A percentile compares a stretch with the other conserved stretches of the same genome.
phyloP scores from a whole-genome alignment of 1,140 invertebrate genomes.

The Drosophila dunni region DNA sequence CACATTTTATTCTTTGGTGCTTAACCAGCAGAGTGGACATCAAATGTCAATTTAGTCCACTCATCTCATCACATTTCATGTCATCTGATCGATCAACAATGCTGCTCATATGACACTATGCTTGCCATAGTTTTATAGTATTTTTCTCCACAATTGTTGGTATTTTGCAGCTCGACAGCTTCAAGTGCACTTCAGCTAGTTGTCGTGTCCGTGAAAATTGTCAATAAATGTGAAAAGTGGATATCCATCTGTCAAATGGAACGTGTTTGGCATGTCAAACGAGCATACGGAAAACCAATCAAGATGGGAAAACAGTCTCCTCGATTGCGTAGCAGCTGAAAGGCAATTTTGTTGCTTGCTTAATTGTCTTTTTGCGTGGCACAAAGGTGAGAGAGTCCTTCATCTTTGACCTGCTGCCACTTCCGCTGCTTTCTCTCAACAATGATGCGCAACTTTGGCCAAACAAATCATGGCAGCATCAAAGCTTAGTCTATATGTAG shows the following conservation, averaged over 20 bases:
- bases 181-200: slow-evolving; percentile 44
- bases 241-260: slow-evolving; percentile 55
- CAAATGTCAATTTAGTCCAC: slow-evolving; percentile 38
- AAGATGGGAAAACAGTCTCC: slow-evolving; percentile 10
- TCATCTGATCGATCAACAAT: slow-evolving; percentile 14
- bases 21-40: slow-evolving; percentile 6
- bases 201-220: slow-evolving; percentile 38
- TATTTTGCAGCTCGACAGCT: slow-evolving; percentile 37
- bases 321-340: slow-evolving; percentile 14
- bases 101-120: slow-evolving; percentile 18
- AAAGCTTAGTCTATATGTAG: slow-evolving; percentile 19
- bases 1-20: background rate
- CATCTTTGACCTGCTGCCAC: background rate
- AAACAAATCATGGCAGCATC: slow-evolving; percentile 55
- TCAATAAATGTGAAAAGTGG: slow-evolving; percentile 71
- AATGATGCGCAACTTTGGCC: slow-evolving; percentile 17
- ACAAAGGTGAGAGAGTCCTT: slow-evolving; percentile 9
- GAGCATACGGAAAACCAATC: slow-evolving; percentile 33
- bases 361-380: slow-evolving; percentile 26
- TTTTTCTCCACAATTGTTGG: slow-evolving; percentile 2
- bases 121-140: slow-evolving; percentile 6
- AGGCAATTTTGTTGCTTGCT: slow-evolving; percentile 41
- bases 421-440: slow-evolving; percentile 20
- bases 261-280: slow-evolving; percentile 60
- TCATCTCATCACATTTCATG: slow-evolving; percentile 9